Conservation (phyloP, 1,140 invertebrate species). For the Leptonema lineaticorne region DNA sequence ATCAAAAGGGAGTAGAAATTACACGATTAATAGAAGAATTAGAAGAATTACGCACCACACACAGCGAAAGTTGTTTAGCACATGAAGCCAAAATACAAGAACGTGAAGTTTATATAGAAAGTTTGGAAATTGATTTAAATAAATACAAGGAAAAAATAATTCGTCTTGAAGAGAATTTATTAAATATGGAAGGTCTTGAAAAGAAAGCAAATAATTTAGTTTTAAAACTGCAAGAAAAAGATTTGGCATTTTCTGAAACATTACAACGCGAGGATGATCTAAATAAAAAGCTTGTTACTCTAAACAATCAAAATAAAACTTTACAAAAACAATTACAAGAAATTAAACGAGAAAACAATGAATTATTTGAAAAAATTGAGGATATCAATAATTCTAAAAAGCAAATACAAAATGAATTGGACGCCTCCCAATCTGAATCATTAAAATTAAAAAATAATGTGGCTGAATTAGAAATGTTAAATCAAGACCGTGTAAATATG, state of each 20-base stretch:
- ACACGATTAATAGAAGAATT: slow-evolving; percentile 46
- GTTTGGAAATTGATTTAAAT: slow-evolving; percentile 65
- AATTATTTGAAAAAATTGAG: slow-evolving; percentile 55
- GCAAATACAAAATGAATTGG: slow-evolving; percentile 45
- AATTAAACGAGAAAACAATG: slow-evolving; percentile 59
- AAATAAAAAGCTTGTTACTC: slow-evolving; percentile 54
- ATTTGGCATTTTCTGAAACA: slow-evolving; percentile 57
- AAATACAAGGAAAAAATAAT: slow-evolving; percentile 62
- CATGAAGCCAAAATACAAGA: slow-evolving; percentile 69
- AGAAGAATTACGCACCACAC: slow-evolving; percentile 46
- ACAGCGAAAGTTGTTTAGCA: slow-evolving; percentile 49
- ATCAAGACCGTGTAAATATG: slow-evolving; percentile 47
- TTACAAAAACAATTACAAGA: slow-evolving; percentile 58
- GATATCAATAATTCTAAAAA: slow-evolving; percentile 50
- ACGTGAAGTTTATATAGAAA: slow-evolving; percentile 70
- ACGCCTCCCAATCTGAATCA: slow-evolving; percentile 44
- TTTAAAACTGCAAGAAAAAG: slow-evolving; percentile 57
- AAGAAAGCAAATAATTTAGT: slow-evolving; percentile 57
- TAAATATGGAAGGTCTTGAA: slow-evolving; percentile 59
- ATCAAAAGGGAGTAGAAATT: slow-evolving; percentile 49
- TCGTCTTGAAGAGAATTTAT: slow-evolving; percentile 62
- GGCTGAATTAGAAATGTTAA: slow-evolving; percentile 38
- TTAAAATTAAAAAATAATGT: slow-evolving; percentile 45
- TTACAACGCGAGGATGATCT: slow-evolving; percentile 58
- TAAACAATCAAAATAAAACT: slow-evolving; percentile 60